Evolutionary conservation across 2,113 vertebrate genomes (phyloP), one percentile per base, ranked within the genome.

Genomic region (Ammodytes marinus): DNA sequence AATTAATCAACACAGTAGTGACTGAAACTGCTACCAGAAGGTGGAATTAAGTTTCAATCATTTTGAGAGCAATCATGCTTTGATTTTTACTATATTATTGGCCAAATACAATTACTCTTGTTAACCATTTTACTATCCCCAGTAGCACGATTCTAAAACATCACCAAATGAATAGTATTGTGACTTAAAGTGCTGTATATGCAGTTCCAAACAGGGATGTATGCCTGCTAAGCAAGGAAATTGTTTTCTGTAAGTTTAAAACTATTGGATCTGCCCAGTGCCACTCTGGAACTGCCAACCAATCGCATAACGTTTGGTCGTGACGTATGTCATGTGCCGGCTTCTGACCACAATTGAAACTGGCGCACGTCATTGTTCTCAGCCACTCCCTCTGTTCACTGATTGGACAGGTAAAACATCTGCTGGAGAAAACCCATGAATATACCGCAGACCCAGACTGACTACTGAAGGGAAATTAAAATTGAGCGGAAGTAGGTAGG

Each of bases 11-110:
- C n/a, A 40, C 67, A 65, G 79, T 27, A 72, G 81, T 90, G 64
- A 66, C 74, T 39, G 19, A 68, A 72, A 58, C 27, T 27, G 67
- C 64, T 8, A 84, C 94, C 92, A 95, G 94, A 82, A 94, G 94
- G 90, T 92, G 94, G 94, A 89, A 84, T 82, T 19, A 80, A 57
- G 6, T 80, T 76, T 68, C 92, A 81, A 60, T 84, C 73, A 86
- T 68, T 70, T 14, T 35, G 39, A 60, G 67, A 2, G 14, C 37
- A 70, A n/a, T 53, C 27, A 35, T 45, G 75, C 47, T 46, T 84
- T 74, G 74, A 27, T 27, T 69, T 66, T 53, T 17, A 53, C 47
- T 13, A 35, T 52, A 11, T 64, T 45, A 40, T 61, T 60, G 7
- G 50, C 19, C 58, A 50, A 76, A 61, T 84, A 15, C 53, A 80